Base-by-base conservation (phyloP, 2,113 vertebrate species). In the Oophaga pumilio region DNA sequence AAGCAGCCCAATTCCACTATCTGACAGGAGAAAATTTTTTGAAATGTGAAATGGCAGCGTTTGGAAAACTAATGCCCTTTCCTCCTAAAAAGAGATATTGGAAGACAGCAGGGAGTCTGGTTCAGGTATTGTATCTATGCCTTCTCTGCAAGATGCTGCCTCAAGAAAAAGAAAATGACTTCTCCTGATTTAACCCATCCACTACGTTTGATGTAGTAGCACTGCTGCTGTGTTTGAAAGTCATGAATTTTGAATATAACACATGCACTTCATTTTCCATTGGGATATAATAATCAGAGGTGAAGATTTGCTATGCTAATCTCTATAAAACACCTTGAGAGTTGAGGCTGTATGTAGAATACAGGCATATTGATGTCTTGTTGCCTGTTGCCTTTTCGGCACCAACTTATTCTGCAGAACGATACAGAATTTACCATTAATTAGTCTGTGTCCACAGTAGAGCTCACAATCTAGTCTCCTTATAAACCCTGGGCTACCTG, bases 31-130 rank as follows among this genome's bases (percentile, higher is more conserved):
- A 62, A 81, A 81, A 87, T 22, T 81, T 43, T 57, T 87, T 88
- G 86, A 88, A 88, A 88, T 88, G 80, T 56, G 71, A 88, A 88
- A 88, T 68, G 64, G 87, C 71, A 68, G 71, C 33, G 22, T 84
- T 88, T 77, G 87, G 86, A 77, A 88, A 88, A 84, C 49, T 12
- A 88, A 88, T 84, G 71, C 80, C 80, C 69, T 84, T 84, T 18
- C 57, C 24, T 62, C 73, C 28, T 64, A 71, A 88, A 82, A 77
- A 84, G 87, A 84, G 57, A 88, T 88, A 88, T 88, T 84, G 87
- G 81, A 77, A 84, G 79, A 56, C 81, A 84, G 87, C 81, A 57
- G 87, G 87, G 59, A 68, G 71, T 62, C 80, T 74, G 62, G 57
- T 56, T 64, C 80, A 83, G 69, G 86, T 84, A 43, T 43, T 84